These are phyloP conservation scores for Decapterus maruadsi DNA, from an alignment of 2,797 vertebrate species.

Conservation along the genomic window DNA sequence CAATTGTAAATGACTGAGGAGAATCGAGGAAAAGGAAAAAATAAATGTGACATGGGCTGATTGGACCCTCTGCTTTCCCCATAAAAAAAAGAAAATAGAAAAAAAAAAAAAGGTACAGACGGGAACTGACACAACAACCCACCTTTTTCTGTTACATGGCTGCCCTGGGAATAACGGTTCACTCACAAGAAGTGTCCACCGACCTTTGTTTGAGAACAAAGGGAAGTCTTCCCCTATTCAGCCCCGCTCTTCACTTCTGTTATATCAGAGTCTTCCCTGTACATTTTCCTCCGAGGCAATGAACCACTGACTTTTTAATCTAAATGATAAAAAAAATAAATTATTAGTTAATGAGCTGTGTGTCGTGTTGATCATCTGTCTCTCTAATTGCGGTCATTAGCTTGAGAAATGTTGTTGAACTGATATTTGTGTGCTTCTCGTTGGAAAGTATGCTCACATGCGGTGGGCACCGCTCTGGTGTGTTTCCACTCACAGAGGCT, in stretches of 20 bases:
- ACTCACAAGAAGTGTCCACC: conserved; percentile 41
- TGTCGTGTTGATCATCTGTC: conserved; percentile 70
- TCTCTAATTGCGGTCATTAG: conserved; percentile 42
- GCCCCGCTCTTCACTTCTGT: conserved; percentile 58
- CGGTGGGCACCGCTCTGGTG: conserved; percentile 39
- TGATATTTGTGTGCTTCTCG: conserved; percentile 39
- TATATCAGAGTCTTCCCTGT: conserved; percentile 79
- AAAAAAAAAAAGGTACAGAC: conserved; percentile 34
- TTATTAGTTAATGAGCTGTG: conserved; percentile 85
- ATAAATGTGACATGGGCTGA: conserved; percentile 57
- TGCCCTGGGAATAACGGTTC: conserved; percentile 35
- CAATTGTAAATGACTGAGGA: conserved; percentile 63
- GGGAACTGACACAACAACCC: conserved; percentile 54
- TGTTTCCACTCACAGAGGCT: conserved; percentile 69
- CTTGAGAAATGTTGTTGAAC: conserved; percentile 45
- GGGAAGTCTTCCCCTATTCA: conserved; percentile 45
- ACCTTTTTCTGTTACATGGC: conserved; percentile 42
- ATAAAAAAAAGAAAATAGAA: background rate
- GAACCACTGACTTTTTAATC: conserved; percentile 87
- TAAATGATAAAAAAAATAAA: conserved; percentile 85
- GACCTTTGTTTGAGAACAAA: conserved; percentile 42
- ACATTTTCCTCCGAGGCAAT: conserved; percentile 82
- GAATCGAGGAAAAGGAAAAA: conserved; percentile 31
- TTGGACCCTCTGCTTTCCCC: conserved; percentile 50
- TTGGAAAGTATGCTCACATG: conserved; percentile 50